Conservation (phyloP, 2,113 vertebrate species). For the Microtus montanus region DNA sequence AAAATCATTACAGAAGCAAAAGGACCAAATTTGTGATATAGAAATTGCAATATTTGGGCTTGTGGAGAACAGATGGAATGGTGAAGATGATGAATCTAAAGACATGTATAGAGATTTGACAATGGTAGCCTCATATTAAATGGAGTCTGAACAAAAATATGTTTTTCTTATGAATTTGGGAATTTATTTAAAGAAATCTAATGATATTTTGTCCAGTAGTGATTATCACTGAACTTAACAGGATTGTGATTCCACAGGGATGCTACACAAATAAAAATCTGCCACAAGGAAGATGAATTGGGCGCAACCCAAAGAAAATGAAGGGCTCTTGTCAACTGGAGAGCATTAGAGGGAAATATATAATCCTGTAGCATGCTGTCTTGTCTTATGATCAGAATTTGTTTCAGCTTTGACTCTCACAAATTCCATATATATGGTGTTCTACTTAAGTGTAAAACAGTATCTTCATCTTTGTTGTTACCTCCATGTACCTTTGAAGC, state of each 20-base stretch:
- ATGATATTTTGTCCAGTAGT: background rate
- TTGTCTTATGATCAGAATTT: too few species aligned
- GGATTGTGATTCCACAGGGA: background rate
- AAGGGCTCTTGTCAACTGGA: background rate
- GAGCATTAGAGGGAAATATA: background rate
- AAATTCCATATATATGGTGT: background rate
- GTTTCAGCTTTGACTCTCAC: background rate
- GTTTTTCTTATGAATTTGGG: background rate
- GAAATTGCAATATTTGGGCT: background rate
- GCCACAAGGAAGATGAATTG: background rate
- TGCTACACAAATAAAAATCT: background rate
- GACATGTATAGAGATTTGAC: background rate
- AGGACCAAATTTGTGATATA: background rate
- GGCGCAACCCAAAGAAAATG: too few species aligned
- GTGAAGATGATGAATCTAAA: background rate
- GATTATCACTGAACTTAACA: background rate
- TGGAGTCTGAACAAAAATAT: accelerated
- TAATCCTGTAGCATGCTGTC: background rate
- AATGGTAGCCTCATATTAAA: background rate
- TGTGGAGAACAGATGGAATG: background rate
- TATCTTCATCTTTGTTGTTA: background rate
- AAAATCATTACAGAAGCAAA: background rate
- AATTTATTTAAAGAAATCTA: background rate
- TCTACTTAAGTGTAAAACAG: background rate
- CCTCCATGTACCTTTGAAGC: background rate